Conservation (phyloP, 2,113 vertebrate genomes). For the Plestiodon gilberti region DNA sequence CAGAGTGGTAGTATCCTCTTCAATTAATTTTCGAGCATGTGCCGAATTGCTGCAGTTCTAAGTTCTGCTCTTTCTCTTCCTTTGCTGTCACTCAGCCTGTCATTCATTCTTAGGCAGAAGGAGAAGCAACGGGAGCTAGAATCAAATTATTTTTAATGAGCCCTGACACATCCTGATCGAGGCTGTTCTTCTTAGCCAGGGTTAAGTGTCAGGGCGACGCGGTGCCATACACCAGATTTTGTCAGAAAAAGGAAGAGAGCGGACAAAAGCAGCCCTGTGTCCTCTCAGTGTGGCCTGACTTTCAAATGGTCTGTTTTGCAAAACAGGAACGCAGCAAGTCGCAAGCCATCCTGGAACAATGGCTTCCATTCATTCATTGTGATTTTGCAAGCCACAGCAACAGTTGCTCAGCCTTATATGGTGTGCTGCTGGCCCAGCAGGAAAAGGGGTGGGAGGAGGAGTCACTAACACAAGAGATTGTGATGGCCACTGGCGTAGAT, state of each 20-base stretch:
- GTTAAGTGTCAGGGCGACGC: slow-evolving; percentile 1
- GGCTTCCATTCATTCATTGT: slow-evolving; percentile 21
- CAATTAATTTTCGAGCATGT: slow-evolving; percentile 9
- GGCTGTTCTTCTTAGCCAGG: slow-evolving; percentile 19
- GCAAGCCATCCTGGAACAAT: background rate
- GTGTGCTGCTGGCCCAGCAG: slow-evolving; percentile 1
- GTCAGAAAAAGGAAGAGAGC: background rate
- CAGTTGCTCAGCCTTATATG: background rate
- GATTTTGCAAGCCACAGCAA: background rate
- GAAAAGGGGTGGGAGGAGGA: background rate
- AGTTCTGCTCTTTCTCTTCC: slow-evolving; percentile 10
- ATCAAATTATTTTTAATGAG: slow-evolving; percentile 60
- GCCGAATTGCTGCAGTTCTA: background rate
- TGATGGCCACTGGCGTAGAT: background rate
- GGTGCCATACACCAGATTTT: background rate
- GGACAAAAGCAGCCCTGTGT: background rate
- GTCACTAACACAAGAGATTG: background rate
- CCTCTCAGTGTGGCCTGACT: background rate
- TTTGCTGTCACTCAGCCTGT: slow-evolving; percentile 1
- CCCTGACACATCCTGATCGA: background rate
- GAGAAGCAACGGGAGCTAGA: slow-evolving; percentile 20
- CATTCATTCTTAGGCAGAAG: slow-evolving; percentile 22
- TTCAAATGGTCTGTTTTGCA: background rate
- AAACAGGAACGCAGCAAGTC: background rate
- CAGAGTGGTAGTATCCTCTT: slow-evolving; percentile 2